Conservation (phyloP, 2,888 invertebrate species). For the Tinea semifulvella region DNA sequence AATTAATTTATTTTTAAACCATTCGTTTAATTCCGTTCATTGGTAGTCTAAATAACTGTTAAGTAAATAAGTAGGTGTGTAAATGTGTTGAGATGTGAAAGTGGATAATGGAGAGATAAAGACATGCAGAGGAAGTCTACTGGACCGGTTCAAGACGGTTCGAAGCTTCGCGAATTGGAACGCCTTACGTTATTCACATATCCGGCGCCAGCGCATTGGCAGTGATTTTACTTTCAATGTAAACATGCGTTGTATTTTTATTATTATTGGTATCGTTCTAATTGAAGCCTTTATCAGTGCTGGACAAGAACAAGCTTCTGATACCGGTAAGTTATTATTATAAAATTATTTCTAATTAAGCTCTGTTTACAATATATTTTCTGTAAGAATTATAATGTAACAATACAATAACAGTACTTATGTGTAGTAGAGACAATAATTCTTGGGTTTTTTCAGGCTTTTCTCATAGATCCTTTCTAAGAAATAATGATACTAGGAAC, state of each 20-base stretch:
- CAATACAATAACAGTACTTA: too few species aligned
- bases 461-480: conserved; percentile 6
- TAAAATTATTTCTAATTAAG: background rate
- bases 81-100: conserved; percentile 33
- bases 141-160: conserved; percentile 44
- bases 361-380: background rate
- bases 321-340: conserved; percentile 1
- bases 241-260: conserved; percentile 5
- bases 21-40: background rate
- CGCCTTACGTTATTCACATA: conserved; percentile 37
- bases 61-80: background rate
- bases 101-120: conserved; percentile 23
- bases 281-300: background rate
- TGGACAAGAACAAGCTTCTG: background rate
- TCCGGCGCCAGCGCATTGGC: conserved; percentile 31
- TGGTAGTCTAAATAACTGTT: background rate
- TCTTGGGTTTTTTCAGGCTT: background rate
- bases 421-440: too few species aligned
- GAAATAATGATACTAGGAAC: background rate
- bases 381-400: too few species aligned
- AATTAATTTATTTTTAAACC: background rate
- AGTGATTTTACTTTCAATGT: conserved; percentile 12
- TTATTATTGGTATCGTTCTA: background rate
- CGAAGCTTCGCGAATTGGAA: conserved; percentile 41
- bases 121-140: conserved; percentile 22